A percentile compares a stretch with the other conserved stretches of the same genome.
These are phyloP conservation scores for Chloropsis cyanopogon DNA, from an alignment of 2,113 vertebrate genomes.

Conservation along the genomic window DNA sequence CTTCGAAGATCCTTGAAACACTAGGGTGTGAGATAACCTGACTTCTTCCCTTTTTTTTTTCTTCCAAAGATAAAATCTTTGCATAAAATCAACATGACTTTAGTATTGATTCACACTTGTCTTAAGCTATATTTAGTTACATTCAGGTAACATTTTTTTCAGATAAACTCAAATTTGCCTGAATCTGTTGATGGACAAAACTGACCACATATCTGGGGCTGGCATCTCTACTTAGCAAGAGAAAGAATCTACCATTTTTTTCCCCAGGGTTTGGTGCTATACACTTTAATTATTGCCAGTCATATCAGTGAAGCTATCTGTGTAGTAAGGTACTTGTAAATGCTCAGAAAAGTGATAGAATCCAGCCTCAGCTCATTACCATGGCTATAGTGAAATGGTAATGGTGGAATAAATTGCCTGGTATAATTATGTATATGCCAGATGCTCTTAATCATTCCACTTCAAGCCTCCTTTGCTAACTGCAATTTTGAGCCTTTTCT, in stretches of 20 bases:
- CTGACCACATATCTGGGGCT: neutral
- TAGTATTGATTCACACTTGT: neutral
- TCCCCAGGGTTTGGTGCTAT: neutral
- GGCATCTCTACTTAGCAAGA: neutral
- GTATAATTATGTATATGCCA: slow-evolving; percentile 33
- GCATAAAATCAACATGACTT: neutral
- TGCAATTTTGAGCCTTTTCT: slow-evolving; percentile 15
- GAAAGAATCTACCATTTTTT: neutral
- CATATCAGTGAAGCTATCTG: neutral
- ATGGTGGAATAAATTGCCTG: slow-evolving; percentile 40
- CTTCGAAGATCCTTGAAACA: neutral
- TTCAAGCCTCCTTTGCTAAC: slow-evolving; percentile 42
- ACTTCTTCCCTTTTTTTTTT: neutral
- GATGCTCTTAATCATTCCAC: slow-evolving; percentile 58
- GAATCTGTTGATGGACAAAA: neutral
- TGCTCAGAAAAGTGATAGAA: neutral
- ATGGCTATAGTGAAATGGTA: neutral
- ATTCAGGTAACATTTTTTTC: neutral
- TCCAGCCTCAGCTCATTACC: slow-evolving; percentile 2
- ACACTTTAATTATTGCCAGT: neutral
- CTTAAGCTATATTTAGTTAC: neutral
- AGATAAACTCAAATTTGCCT: neutral
- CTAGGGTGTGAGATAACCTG: neutral
- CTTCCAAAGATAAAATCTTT: neutral
- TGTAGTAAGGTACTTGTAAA: neutral